Evolutionary conservation across 2,888 invertebrate genomes (phyloP).

Genomic region (Agrochola lota): DNA sequence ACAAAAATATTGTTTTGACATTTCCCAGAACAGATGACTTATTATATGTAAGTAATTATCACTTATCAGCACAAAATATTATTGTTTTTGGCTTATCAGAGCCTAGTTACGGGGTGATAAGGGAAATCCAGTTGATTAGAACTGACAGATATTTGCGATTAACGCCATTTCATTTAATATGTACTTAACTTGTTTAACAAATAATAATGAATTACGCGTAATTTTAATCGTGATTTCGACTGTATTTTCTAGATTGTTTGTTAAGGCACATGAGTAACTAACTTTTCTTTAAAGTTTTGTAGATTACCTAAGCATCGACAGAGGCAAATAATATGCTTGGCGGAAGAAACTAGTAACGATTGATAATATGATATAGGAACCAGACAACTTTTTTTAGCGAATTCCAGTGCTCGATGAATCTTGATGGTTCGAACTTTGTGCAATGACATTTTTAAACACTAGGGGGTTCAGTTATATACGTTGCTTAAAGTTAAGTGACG

Average conservation of each 20-base stretch:
- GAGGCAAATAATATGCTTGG: neutral
- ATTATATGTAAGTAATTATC: constrained; percentile 34
- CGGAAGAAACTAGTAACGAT: too few relatives aligned
- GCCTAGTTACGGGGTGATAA: constrained; percentile 44
- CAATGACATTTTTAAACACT: too few relatives aligned
- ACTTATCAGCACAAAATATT: constrained; percentile 43
- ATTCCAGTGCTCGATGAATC: neutral
- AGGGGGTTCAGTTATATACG: too few relatives aligned
- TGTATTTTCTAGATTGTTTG: constrained; percentile 9
- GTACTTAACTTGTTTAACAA: constrained; percentile 39
- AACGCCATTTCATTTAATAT: constrained; percentile 32
- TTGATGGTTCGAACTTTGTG: too few relatives aligned
- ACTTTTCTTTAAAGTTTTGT: neutral
- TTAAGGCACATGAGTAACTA: too few relatives aligned
- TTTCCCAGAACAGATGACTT: constrained; percentile 43
- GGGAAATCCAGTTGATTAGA: constrained; percentile 35
- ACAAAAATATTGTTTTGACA: constrained; percentile 32
- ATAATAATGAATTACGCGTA: constrained; percentile 47
- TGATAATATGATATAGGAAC: neutral
- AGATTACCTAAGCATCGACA: neutral
- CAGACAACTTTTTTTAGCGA: neutral
- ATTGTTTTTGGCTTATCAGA: constrained; percentile 53
- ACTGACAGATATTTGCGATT: constrained; percentile 25
- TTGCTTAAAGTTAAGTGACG: too few relatives aligned
- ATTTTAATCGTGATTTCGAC: constrained; percentile 22